Evolutionary conservation across 2,888 invertebrate species (phyloP), one percentile per base, ranked within the genome.

Genomic region (Chromoteleia sp.): DNA sequence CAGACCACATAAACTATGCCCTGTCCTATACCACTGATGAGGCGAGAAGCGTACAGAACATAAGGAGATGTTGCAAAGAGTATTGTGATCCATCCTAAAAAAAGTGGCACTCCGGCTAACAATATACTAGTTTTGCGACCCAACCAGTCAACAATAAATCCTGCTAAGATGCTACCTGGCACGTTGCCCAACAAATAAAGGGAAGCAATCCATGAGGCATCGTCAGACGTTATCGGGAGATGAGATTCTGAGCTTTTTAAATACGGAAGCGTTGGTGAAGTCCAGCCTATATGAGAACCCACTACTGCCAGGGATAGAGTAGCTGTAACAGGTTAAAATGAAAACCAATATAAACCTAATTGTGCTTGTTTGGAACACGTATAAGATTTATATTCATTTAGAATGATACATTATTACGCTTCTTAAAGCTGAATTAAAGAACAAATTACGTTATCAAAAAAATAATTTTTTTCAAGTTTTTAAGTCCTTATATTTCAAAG

Each of bases 11-110:
- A 94, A 58, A 94, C 93, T 2, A 93, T 92, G n/a, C 94, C 94
- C 41, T 93, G 94, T 0, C 94, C 94, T 8, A 95, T 89, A 0
- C 95, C 95, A 33, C 94, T 94, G 88, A 95, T 93, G 91, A 95
- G 90, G 65, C 94, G 91, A 0, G 93, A 92, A 4, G 93, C 92
- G 89, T 94, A 94, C n/a, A 95, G 92, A 52, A 93, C 87, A 43
- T 92, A 90, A 0, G 94, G 93, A 2, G 93, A 93, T 61, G 93
- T 92, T 25, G 95, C 94, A 33, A 93, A 90, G 81, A 94, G 94
- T 84, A 95, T 93, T 84, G 95, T 91, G 33, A 95, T 88, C 93
- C 94, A 94, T 84, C 94, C 94, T 82, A 93, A 67, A 33, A 93
- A 89, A 15, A 94, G 93, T 0, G 95, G 94, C 5, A 95, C 85